Evolutionary conservation across 2,888 invertebrate species (phyloP).

Genomic region (Tribolium freemani): DNA sequence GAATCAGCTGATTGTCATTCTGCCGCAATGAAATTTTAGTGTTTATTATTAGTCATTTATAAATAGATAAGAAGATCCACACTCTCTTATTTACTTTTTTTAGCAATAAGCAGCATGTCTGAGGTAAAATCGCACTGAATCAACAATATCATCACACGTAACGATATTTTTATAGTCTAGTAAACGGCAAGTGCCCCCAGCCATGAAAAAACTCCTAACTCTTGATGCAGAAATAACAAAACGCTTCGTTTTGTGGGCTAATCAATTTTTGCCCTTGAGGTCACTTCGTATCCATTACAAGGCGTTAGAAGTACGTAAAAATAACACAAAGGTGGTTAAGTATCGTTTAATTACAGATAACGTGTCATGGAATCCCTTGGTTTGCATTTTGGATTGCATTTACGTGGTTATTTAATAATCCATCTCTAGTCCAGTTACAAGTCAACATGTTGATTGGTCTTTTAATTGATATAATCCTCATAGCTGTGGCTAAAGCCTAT

Average conservation of each 20-base stretch:
- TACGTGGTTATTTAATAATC: constrained; percentile 81
- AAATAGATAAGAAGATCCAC: not conserved
- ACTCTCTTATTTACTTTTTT: not conserved
- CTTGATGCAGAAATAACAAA: constrained; percentile 72
- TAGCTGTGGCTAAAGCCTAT: constrained; percentile 84
- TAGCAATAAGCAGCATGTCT: not conserved
- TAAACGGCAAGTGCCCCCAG: constrained; percentile 66
- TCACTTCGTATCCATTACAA: constrained; percentile 72
- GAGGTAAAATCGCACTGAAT: not conserved
- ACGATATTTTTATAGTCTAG: constrained; percentile 49
- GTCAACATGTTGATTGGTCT: constrained; percentile 90
- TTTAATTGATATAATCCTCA: constrained; percentile 82
- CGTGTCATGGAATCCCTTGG: constrained; percentile 93
- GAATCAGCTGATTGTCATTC: too few species aligned
- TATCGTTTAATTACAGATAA: constrained; percentile 72
- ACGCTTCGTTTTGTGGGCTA: constrained; percentile 69
- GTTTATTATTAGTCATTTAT: constrained; percentile 7
- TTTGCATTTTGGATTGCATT: constrained; percentile 82
- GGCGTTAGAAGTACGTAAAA: constrained; percentile 70
- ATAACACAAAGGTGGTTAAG: not conserved
- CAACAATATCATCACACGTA: not conserved
- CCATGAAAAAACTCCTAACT: constrained; percentile 69
- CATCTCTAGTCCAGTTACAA: constrained; percentile 82
- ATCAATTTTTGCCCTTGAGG: constrained; percentile 69
- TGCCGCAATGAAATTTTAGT: not conserved